These are phyloP conservation scores for Drosophila neocordata DNA, from an alignment of 1,140 invertebrate genomes.

Conservation along the genomic window DNA sequence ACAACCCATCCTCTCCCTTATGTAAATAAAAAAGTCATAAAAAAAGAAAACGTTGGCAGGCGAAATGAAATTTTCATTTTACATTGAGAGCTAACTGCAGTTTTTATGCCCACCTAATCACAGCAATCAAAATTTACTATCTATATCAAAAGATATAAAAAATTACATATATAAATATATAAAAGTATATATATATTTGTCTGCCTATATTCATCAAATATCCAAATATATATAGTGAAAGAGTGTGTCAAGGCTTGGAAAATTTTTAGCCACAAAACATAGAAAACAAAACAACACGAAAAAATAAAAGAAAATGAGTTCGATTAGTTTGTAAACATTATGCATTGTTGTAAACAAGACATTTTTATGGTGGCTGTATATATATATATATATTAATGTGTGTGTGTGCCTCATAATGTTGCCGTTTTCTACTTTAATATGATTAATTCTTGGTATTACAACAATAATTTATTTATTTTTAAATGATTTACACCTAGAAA, in stretches of 20 bases:
- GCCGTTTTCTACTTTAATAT: conserved; percentile 41
- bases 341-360: conserved; percentile 73
- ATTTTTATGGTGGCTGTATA: conserved; percentile 56
- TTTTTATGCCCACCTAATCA: conserved; percentile 35
- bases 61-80: conserved; percentile 32
- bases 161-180: conserved; percentile 42
- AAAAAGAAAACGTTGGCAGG: conserved; percentile 40
- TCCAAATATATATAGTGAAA: conserved; percentile 37
- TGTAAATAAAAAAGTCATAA: conserved; percentile 72
- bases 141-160: conserved; percentile 39
- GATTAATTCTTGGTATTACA: conserved; percentile 67
- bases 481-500: conserved; percentile 33
- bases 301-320: conserved; percentile 13
- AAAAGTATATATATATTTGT: conserved; percentile 3
- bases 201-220: conserved; percentile 21
- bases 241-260: conserved; percentile 76
- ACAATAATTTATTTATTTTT: conserved; percentile 75
- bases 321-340: conserved; percentile 72
- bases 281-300: conserved; percentile 35
- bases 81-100: conserved; percentile 44
- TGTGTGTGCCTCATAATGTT: conserved; percentile 16
- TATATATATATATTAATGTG: conserved; percentile 25
- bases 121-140: conserved; percentile 35
- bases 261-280: conserved; percentile 55
- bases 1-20: no score